Percentiles rank a stretch among this genome's conserved stretches.
Conservation (phyloP, 2,888 invertebrate genomes). For the Sthenelais limicola region DNA sequence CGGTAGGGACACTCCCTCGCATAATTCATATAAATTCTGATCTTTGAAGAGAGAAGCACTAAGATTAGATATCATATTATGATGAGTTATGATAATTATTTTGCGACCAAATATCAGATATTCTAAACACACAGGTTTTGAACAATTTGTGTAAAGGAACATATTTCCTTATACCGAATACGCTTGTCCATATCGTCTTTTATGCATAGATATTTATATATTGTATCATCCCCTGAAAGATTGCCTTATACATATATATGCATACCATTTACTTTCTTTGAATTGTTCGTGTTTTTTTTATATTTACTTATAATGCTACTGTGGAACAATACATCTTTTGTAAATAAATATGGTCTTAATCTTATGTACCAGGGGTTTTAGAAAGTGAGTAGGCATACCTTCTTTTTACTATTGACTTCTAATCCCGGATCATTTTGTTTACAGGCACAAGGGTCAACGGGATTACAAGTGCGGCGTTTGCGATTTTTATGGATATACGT, state of each 20-base stretch:
- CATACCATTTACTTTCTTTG: not conserved
- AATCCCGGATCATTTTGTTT: not conserved
- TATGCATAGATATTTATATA: not conserved
- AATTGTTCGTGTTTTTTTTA: not conserved
- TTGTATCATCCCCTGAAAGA: not conserved
- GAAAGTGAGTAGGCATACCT: too few relatives aligned
- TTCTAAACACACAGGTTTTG: too few relatives aligned
- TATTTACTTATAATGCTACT: not conserved
- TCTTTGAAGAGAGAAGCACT: constrained; percentile 23
- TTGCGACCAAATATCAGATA: too few relatives aligned
- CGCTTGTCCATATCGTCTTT: not conserved
- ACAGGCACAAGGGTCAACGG: constrained; percentile 72
- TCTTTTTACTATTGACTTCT: too few relatives aligned
- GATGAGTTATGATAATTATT: too few relatives aligned
- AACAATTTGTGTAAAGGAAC: too few relatives aligned
- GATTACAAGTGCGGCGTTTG: constrained; percentile 74
- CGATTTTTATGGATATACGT: constrained; percentile 73
- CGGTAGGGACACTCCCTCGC: constrained; percentile 65
- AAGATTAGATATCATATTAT: not conserved
- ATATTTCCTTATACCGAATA: not conserved
- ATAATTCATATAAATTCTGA: too few relatives aligned
- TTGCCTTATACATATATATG: not conserved
- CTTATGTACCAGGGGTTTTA: not conserved
- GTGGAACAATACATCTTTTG: not conserved
- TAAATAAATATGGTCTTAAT: not conserved